Evolutionary conservation across 2,888 invertebrate genomes (phyloP).

Genomic region (Troilus luridus): DNA sequence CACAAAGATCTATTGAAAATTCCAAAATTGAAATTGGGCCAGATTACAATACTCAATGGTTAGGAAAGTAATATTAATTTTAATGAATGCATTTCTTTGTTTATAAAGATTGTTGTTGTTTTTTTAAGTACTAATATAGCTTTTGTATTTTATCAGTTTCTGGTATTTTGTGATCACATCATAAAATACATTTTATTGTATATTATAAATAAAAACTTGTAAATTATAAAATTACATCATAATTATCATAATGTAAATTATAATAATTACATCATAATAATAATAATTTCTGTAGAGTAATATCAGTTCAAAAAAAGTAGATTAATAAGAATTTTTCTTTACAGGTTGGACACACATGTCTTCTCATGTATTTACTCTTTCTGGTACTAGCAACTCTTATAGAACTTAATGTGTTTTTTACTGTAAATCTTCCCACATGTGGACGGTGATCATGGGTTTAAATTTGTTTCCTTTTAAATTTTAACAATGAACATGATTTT

Average conservation of each 20-base stretch:
- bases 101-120: too few species aligned
- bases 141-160: too few species aligned
- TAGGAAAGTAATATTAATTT: too few species aligned
- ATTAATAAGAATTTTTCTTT: conserved; percentile 57
- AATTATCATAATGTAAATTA: neutral
- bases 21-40: too few species aligned
- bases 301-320: neutral
- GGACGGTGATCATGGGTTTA: conserved; percentile 60
- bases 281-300: neutral
- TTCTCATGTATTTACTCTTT: conserved; percentile 90
- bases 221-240: neutral
- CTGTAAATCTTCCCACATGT: conserved; percentile 81
- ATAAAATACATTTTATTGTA: too few species aligned
- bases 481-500: conserved; percentile 15
- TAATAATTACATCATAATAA: neutral
- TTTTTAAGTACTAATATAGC: too few species aligned
- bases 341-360: conserved; percentile 81
- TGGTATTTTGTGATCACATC: too few species aligned
- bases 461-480: neutral
- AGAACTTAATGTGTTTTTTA: conserved; percentile 94
- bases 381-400: conserved; percentile 90
- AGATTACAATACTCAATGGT: too few species aligned
- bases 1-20: too few species aligned
- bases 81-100: too few species aligned
- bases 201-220: too few species aligned